A percentile compares a stretch with the other conserved stretches of the same genome.
These are phyloP conservation scores for Lethocerus indicus DNA, from an alignment of 1,140 invertebrate species.

Conservation along the genomic window DNA sequence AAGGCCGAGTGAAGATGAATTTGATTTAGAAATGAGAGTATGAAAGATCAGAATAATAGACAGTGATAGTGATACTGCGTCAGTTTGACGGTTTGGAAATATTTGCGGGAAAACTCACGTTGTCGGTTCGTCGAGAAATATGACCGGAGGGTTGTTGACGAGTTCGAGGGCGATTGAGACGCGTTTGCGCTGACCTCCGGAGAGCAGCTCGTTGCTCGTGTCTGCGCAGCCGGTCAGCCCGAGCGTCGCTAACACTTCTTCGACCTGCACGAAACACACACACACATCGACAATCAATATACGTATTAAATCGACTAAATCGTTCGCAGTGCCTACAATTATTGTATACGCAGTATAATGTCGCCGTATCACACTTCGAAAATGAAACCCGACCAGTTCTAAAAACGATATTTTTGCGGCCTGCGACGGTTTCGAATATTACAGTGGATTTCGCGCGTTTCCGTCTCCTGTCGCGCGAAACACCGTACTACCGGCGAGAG, in stretches of 20 bases:
- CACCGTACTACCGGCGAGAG: no score
- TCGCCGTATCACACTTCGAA: no score
- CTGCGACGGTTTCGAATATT: no score
- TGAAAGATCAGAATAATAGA: background rate
- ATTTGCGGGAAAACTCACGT: constrained; percentile 27
- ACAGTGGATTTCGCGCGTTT: no score
- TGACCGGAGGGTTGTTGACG: constrained; percentile 44
- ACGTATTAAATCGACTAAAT: background rate
- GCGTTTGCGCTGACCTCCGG: constrained; percentile 45
- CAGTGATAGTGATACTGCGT: background rate
- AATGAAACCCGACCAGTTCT: no score
- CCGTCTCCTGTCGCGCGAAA: no score
- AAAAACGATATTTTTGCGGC: no score
- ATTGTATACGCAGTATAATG: background rate
- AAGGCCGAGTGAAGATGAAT: no score
- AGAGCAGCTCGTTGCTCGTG: constrained; percentile 31
- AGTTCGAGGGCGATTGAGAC: constrained; percentile 46
- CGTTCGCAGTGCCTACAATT: no score
- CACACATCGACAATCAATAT: background rate
- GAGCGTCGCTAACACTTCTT: constrained; percentile 25
- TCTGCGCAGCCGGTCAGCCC: constrained; percentile 28
- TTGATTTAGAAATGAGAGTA: background rate
- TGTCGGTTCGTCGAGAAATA: constrained; percentile 50
- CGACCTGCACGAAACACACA: constrained; percentile 21
- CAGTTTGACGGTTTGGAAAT: background rate